A percentile compares a stretch with the other conserved stretches of the same genome.
Conservation (phyloP, 2,113 vertebrate species). For the Dendropsophus ebraccatus region DNA sequence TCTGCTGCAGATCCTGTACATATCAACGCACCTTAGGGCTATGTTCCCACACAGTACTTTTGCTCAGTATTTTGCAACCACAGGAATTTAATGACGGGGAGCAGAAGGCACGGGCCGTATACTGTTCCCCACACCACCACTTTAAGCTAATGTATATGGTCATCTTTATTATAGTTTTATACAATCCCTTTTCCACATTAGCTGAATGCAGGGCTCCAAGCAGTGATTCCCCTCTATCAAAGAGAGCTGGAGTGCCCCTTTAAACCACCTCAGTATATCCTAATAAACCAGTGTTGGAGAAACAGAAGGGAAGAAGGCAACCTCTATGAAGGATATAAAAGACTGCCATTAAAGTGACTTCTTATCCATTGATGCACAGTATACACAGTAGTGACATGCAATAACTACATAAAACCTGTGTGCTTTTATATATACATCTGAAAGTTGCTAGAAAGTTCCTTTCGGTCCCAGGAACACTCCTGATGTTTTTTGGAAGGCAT, state of each 20-base stretch:
- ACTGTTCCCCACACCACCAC: too few relatives aligned
- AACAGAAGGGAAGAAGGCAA: not conserved
- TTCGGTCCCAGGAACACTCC: not conserved
- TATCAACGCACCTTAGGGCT: too few relatives aligned
- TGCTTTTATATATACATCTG: too few relatives aligned
- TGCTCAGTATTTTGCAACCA: too few relatives aligned
- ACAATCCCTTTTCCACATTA: not conserved
- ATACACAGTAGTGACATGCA: not conserved
- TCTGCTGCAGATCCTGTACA: too few relatives aligned
- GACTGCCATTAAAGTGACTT: not conserved
- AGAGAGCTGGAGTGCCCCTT: not conserved
- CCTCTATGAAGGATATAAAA: not conserved
- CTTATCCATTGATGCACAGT: not conserved
- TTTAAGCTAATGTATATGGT: too few relatives aligned
- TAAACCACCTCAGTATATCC: not conserved
- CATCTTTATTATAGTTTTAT: too few relatives aligned
- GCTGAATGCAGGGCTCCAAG: not conserved
- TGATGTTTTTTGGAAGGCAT: slow-evolving; percentile 37
- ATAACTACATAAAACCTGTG: not conserved
- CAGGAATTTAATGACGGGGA: too few relatives aligned
- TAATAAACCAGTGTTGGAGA: not conserved
- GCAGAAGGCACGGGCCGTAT: too few relatives aligned
- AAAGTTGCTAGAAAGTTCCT: too few relatives aligned
- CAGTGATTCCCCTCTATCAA: not conserved
- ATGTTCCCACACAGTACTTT: too few relatives aligned